Evolutionary conservation across 2,113 vertebrate species (phyloP), one percentile per base, ranked within the genome.

Genomic region (Oreochromis niloticus): DNA sequence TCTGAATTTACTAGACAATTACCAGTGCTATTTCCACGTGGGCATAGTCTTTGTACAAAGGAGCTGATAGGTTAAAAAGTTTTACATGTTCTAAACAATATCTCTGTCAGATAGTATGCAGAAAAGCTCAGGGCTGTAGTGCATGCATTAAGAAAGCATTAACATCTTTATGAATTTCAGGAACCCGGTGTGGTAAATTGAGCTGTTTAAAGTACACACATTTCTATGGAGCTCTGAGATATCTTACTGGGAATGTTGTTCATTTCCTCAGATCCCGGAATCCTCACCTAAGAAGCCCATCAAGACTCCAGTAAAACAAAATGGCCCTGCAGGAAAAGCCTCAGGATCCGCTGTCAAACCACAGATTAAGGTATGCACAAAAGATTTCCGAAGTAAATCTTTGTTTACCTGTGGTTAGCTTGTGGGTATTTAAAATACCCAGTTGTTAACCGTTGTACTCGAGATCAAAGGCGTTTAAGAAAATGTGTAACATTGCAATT

Each of bases 241-340:
- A 19, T 84, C 46, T 52, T 43, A 36, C 48, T 32, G 9, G 14
- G 5, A 56, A 11, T 43, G 46, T 89, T 89, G n/a, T 81, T 83
- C 63, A 17, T 54, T 81, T 83, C 24, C 16, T 34, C 88, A 96
- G 96, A 91, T 66, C 12, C 73, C 81, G 0, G 93, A 94, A 17
- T 46, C 82, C 48, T 57, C 85, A 5, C 41, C n/a, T n/a, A 96
- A 96, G 89, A 96, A 94, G 81, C 56, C 92, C 75, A 95, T 93
- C 92, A 96, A 96, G 83, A 92, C 86, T 10, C 88, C 92, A 1
- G 89, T 92, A 22, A 96, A 96, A 86, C 94, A 92, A 80, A 97
- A 97, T 7, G 94, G 95, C 73, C 94, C 96, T 2, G 84, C 93
- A 36, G 95, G 92, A 24, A 97, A 95, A 88, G 75, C 93, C 6